phyloP scores from a whole-genome alignment of 2,797 vertebrate species.

The Botia almorhae region DNA sequence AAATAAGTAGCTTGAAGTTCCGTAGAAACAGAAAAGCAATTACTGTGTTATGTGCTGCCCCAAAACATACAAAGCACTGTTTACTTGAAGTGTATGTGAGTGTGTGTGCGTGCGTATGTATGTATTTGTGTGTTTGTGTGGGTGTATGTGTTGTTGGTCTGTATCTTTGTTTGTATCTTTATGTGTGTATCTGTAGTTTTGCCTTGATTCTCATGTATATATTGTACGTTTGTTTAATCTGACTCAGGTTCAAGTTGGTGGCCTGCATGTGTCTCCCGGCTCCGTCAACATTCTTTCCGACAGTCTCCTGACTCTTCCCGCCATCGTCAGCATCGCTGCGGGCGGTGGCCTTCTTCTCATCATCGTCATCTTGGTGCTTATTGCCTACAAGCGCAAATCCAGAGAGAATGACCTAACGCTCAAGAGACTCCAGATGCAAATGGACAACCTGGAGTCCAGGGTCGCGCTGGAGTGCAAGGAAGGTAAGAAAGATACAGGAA shows the following conservation, averaged over 20 bases:
- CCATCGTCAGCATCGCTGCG: conserved; percentile 94
- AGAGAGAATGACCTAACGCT: conserved; percentile 96
- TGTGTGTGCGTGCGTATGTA: too few relatives aligned
- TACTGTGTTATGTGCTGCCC: conserved; percentile 46
- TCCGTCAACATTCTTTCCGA: conserved; percentile 91
- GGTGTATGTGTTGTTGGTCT: not conserved
- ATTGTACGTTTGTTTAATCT: conserved; percentile 7
- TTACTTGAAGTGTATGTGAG: not conserved
- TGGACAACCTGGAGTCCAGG: conserved; percentile 98
- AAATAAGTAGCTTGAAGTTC: conserved; percentile 37
- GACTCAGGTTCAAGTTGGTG: conserved; percentile 91
- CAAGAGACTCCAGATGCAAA: conserved; percentile 98
- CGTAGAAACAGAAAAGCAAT: conserved; percentile 56
- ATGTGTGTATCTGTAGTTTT: conserved; percentile 19
- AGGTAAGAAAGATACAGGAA: conserved; percentile 74
- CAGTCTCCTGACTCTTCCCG: conserved; percentile 94
- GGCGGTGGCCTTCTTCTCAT: conserved; percentile 95
- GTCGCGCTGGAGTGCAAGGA: conserved; percentile 98
- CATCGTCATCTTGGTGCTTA: conserved; percentile 97
- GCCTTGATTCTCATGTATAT: conserved; percentile 27
- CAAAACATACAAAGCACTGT: not conserved
- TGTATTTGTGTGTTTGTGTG: not conserved
- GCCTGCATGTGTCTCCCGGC: conserved; percentile 91
- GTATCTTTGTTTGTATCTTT: conserved; percentile 26
- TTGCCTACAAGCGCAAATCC: conserved; percentile 98